Percentiles rank a stretch among this genome's conserved stretches.
Conservation (phyloP, 2,888 invertebrate species). For the Crossocerus cetratus region DNA sequence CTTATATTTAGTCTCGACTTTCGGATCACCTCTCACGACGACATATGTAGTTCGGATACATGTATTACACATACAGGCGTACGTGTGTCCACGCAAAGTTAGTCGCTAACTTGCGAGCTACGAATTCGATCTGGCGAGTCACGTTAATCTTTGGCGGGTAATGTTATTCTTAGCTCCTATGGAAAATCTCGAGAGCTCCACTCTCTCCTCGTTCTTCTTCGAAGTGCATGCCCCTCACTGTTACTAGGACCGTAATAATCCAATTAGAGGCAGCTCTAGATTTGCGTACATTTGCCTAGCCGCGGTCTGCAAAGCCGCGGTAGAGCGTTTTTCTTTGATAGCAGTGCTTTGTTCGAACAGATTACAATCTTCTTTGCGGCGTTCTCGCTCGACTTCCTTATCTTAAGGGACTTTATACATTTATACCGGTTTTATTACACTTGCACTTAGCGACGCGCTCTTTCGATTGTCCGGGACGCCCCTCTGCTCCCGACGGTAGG, state of each 20-base stretch:
- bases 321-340: too few relatives aligned
- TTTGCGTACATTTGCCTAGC: too few relatives aligned
- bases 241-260: too few relatives aligned
- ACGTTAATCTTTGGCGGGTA: neutral
- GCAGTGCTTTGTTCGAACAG: too few relatives aligned
- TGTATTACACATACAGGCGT: neutral
- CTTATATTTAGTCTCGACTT: slow-evolving; percentile 7
- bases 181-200: neutral
- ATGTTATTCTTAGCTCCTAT: neutral
- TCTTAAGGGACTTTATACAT: neutral
- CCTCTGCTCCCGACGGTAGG: neutral
- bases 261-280: too few relatives aligned
- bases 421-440: slow-evolving; percentile 3
- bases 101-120: neutral
- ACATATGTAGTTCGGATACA: neutral
- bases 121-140: neutral
- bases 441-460: neutral
- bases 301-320: too few relatives aligned
- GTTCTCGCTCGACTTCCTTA: neutral
- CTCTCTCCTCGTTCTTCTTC: too few relatives aligned
- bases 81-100: neutral
- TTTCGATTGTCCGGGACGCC: neutral
- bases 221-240: too few relatives aligned
- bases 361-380: neutral
- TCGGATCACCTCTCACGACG: neutral